Conservation (phyloP, 2,797 vertebrate species). For the Numenius phaeopus region DNA sequence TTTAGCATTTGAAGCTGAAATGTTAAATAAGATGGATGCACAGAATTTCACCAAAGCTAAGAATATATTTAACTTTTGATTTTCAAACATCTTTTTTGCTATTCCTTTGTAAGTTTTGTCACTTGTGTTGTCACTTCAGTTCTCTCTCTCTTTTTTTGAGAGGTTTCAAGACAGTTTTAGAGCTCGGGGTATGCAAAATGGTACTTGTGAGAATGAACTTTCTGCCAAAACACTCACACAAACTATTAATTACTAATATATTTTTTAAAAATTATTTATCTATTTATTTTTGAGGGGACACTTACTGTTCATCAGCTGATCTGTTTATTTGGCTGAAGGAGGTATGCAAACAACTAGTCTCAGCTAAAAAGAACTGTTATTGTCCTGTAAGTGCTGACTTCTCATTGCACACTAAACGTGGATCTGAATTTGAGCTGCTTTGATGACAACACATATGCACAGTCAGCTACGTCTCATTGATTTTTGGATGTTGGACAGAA, state of each 20-base stretch:
- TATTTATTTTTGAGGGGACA: not conserved
- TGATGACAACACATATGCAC: not conserved
- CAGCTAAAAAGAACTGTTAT: conserved; percentile 15
- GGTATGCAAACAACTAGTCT: not conserved
- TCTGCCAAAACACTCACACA: not conserved
- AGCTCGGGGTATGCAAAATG: not conserved
- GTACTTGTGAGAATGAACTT: not conserved
- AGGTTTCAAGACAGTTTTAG: not conserved
- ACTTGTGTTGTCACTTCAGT: not conserved
- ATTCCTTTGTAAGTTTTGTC: not conserved
- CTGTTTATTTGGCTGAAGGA: not conserved
- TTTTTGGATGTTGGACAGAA: conserved; percentile 23
- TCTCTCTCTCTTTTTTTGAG: not conserved
- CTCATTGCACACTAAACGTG: not conserved
- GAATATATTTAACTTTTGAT: not conserved
- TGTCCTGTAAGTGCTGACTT: not conserved
- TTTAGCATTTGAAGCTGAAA: not conserved
- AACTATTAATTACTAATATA: not conserved
- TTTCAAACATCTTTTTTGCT: not conserved
- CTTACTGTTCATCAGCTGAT: not conserved
- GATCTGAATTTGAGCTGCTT: not conserved
- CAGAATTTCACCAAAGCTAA: not conserved
- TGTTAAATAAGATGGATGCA: not conserved
- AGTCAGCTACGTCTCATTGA: conserved; percentile 28
- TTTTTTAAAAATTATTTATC: accelerated